A percentile compares a stretch with the other conserved stretches of the same genome.
Conservation (phyloP, 2,888 invertebrate genomes). For the Oeneis ivallda region DNA sequence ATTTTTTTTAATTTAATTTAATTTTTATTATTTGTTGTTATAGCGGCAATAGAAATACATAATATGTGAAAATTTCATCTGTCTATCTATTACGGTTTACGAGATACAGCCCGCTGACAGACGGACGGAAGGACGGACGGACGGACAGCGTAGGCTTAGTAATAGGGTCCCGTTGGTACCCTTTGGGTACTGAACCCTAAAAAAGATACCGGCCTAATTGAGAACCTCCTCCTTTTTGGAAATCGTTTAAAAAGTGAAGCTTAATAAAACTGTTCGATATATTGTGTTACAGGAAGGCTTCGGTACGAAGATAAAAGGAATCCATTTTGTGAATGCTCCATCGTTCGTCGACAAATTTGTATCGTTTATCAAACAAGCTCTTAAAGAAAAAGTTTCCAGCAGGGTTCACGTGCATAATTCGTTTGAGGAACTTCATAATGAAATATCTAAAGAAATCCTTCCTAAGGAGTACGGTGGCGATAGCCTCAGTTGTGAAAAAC, state of each 20-base stretch:
- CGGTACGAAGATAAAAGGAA: slow-evolving; percentile 72
- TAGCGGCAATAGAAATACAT: too few species aligned
- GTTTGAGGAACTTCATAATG: slow-evolving; percentile 64
- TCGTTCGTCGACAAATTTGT: slow-evolving; percentile 65
- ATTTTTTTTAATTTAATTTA: too few species aligned
- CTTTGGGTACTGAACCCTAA: too few species aligned
- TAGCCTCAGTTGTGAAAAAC: slow-evolving; percentile 51
- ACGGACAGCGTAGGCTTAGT: too few species aligned
- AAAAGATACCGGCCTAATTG: too few species aligned
- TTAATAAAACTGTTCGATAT: not conserved
- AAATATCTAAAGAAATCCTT: slow-evolving; percentile 66
- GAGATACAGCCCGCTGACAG: too few species aligned
- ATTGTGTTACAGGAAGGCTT: slow-evolving; percentile 62
- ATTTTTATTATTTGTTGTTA: too few species aligned
- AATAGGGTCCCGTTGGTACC: too few species aligned
- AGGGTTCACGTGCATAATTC: slow-evolving; percentile 64
- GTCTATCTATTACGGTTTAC: too few species aligned
- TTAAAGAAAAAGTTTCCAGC: slow-evolving; percentile 67
- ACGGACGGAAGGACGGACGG: too few species aligned
- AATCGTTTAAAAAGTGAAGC: not conserved
- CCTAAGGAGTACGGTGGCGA: slow-evolving; percentile 70
- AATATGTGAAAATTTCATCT: too few species aligned
- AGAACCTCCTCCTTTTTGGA: too few species aligned
- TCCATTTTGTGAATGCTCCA: slow-evolving; percentile 70
- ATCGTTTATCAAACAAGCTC: slow-evolving; percentile 63